Base-by-base conservation (phyloP, 2,888 invertebrate species). In the Ophioninae sp. region DNA sequence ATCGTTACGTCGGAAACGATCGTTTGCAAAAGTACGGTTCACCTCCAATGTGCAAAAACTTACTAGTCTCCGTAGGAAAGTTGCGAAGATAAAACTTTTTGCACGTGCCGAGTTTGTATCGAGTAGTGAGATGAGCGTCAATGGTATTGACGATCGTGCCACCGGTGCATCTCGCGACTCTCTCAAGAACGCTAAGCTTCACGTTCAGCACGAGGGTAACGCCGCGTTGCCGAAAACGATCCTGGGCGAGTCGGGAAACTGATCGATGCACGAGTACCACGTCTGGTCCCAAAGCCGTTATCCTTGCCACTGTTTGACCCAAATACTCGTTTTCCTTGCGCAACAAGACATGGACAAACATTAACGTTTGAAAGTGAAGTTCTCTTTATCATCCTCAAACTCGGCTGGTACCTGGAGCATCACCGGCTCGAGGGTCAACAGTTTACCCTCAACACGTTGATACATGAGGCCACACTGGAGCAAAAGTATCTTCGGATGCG, bases 351-450 rank as follows among this genome's bases (percentile, higher is more conserved):
- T 30, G 3, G 30, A 30, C 30, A 30, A 30, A 30, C 3, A 30
- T 30, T 1, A 30, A 30, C 30, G 30, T 30, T 3, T 30, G 30
- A 30, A 30, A 30, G 30, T 30, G 30, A 1, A 30, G n/a, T 13
- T 13, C 30, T 41, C 7, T 41, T 41, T 3, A 41, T 50, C 13
- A 2, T 17, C 50, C 17, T n/a, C 10, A 44, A n/a, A 8, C 2
- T 13, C 6, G 7, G 20, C 5, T n/a, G 10, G 30, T 88, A 97
- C 97, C 94, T 99, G 99, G 93, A 98, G 94, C 88, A 99, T 94
- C 37, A 99, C 96, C 0, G 99, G 99, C 90, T 99, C 99, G 77
- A 99, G 94, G 1, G 98, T 98, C 72, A 98, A 96, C 84, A 99
- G 95, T 91, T 98, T 97, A 17, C 98, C 98, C 91, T 99, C 98